Percentiles rank a stretch among this genome's conserved stretches.
These are phyloP conservation scores for Thecophora atra DNA, from an alignment of 2,888 invertebrate species.

Conservation along the genomic window DNA sequence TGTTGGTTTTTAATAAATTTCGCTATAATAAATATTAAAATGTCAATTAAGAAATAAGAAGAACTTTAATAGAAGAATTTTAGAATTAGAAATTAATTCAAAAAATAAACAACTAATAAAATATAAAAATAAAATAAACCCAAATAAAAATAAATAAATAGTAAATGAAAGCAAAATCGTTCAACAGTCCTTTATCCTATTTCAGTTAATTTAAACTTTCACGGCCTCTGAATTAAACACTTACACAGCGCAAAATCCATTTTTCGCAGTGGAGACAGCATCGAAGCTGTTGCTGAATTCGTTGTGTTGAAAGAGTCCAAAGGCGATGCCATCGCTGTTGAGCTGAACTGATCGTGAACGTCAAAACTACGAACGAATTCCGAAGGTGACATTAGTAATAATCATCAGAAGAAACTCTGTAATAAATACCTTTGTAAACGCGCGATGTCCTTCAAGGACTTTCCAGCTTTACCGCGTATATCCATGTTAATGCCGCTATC, in stretches of 20 bases:
- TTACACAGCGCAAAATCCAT: constrained; percentile 90
- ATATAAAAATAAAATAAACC: no score
- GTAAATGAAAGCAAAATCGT: no score
- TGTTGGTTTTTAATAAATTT: background rate
- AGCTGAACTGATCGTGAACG: constrained; percentile 66
- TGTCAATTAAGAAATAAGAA: constrained; percentile 35
- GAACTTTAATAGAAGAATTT: constrained; percentile 26
- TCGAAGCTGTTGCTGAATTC: constrained; percentile 55
- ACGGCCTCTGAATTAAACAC: constrained; percentile 61
- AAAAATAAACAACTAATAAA: no score
- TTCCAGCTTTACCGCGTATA: constrained; percentile 66
- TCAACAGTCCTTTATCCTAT: constrained; percentile 1
- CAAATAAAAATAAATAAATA: no score
- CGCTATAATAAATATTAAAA: no score
- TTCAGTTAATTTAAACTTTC: constrained; percentile 12
- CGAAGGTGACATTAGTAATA: background rate
- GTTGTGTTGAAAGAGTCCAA: constrained; percentile 55
- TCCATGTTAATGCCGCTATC: constrained; percentile 83
- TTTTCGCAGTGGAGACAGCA: constrained; percentile 72
- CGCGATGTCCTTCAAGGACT: constrained; percentile 66
- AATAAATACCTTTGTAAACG: constrained; percentile 58
- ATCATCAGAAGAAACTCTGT: background rate
- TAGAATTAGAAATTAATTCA: no score
- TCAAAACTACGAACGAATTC: constrained; percentile 55
- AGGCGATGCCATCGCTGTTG: constrained; percentile 65